Conservation (phyloP, 2,888 invertebrate genomes). For the Erebia ligea region DNA sequence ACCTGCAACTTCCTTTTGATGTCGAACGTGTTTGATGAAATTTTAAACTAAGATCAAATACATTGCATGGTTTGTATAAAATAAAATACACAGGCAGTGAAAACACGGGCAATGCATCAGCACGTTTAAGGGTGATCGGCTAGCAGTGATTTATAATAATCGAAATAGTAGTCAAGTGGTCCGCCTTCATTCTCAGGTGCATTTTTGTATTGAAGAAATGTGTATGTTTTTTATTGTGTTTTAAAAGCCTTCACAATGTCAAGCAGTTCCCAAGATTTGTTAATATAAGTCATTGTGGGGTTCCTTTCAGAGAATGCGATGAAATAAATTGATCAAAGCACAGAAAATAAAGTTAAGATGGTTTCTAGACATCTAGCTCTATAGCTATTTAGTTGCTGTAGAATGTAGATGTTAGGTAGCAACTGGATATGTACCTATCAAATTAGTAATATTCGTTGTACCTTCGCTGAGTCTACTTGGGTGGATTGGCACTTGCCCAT, state of each 20-base stretch:
- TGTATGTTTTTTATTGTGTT: conserved; percentile 75
- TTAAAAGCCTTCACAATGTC: conserved; percentile 72
- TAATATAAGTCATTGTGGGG: conserved; percentile 71
- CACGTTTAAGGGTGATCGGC: conserved; percentile 39
- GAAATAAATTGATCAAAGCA: background rate
- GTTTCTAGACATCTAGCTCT: background rate
- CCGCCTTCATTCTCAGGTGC: conserved; percentile 83
- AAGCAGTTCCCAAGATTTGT: conserved; percentile 73
- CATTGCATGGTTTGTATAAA: conserved; percentile 48
- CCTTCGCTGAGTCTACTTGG: too few species aligned
- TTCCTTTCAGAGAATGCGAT: conserved; percentile 43
- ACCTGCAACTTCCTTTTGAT: conserved; percentile 69
- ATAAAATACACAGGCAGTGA: background rate
- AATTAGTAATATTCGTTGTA: too few species aligned
- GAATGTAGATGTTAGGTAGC: too few species aligned
- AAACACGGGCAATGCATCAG: conserved; percentile 47
- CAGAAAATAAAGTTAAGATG: background rate
- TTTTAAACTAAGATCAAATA: conserved; percentile 33
- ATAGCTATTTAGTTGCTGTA: background rate
- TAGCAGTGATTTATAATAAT: conserved; percentile 71
- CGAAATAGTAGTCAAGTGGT: conserved; percentile 80
- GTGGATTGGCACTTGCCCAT: too few species aligned
- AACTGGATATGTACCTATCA: too few species aligned
- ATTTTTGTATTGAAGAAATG: conserved; percentile 80
- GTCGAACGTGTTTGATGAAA: conserved; percentile 40